Evolutionary conservation across 2,797 vertebrate genomes (phyloP), one percentile per base, ranked within the genome.

Genomic region (Crenuchus spilurus): DNA sequence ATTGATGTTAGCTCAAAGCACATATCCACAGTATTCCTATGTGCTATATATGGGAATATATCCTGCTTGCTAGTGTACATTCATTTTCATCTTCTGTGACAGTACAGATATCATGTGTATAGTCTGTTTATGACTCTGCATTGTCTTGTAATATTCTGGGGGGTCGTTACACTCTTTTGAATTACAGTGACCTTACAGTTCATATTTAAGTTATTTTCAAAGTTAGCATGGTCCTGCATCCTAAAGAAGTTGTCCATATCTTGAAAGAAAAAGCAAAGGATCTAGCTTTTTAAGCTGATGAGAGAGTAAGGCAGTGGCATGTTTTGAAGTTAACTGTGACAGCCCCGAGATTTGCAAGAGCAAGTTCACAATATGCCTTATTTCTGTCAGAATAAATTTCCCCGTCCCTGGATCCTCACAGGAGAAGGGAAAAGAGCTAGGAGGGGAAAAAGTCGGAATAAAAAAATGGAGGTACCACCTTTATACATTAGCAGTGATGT

Each of bases 401-500:
- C 65, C 48, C 76, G 39, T 55, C 49, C 11, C 75, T 86, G 84
- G 84, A 88, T 91, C 85, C 89, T 83, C 87, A 88, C 82, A 83
- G 85, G 86, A 85, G 22, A 84, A 85, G 48, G 22, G 81, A 86
- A 80, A 9, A 83, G 84, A 82, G 83, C 55, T 58, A 60, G 68
- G 78, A 57, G 76, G 82, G 84, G 80, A 44, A 70, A 58, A 62
- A 39, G 60, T 52, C 65, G 26, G 65, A 6, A 66, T 90, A 88
- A 91, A 91, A 90, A 90, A 87, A 83, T 89, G 87, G 91, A 91
- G 88, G 83, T 85, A 83, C 83, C 82, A 88, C 86, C 88, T 88
- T 91, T 88, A 88, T 85, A 92, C 86, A 89, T 90, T 86, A 88
- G 88, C 85, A 86, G 85, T 91, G 90, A 91, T 90, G 88, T 86